These are phyloP conservation scores for Nomada flava DNA, from an alignment of 2,888 invertebrate species.

Conservation along the genomic window DNA sequence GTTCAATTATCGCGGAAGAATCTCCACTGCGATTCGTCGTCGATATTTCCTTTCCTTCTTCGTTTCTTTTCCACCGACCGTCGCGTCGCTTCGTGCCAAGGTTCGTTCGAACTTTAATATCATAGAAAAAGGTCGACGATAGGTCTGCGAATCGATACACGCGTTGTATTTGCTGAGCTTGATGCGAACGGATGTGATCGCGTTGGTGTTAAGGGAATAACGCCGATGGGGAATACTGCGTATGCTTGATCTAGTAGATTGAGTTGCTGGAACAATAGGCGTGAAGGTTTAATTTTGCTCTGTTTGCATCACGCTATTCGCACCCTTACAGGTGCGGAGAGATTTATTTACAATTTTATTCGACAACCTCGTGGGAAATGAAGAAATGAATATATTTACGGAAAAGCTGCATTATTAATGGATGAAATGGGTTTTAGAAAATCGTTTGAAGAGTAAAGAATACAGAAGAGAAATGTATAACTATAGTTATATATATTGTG, in stretches of 20 bases:
- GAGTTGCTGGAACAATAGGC: neutral
- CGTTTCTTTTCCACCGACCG: too few relatives aligned
- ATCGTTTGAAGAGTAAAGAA: too few relatives aligned
- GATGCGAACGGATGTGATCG: conserved; percentile 18
- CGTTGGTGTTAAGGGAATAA: neutral
- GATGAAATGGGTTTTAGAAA: too few relatives aligned
- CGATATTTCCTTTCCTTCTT: conserved; percentile 20
- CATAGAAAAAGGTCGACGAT: conserved; percentile 39
- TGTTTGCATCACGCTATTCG: neutral
- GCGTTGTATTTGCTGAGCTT: conserved; percentile 7
- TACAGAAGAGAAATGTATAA: too few relatives aligned
- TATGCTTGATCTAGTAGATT: neutral
- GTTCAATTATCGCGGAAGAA: conserved; percentile 1
- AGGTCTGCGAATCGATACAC: conserved; percentile 36
- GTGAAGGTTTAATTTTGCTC: neutral
- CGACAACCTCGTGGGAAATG: too few relatives aligned
- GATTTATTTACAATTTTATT: neutral
- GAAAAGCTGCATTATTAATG: too few relatives aligned
- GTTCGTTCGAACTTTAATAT: conserved; percentile 27
- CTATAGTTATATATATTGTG: too few relatives aligned
- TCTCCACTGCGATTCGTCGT: neutral
- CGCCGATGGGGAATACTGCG: neutral
- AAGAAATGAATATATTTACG: too few relatives aligned
- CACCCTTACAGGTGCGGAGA: too few relatives aligned
- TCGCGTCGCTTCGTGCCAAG: neutral